Base-by-base conservation (phyloP, 2,888 invertebrate species). In the Megalurothrips usitatus region DNA sequence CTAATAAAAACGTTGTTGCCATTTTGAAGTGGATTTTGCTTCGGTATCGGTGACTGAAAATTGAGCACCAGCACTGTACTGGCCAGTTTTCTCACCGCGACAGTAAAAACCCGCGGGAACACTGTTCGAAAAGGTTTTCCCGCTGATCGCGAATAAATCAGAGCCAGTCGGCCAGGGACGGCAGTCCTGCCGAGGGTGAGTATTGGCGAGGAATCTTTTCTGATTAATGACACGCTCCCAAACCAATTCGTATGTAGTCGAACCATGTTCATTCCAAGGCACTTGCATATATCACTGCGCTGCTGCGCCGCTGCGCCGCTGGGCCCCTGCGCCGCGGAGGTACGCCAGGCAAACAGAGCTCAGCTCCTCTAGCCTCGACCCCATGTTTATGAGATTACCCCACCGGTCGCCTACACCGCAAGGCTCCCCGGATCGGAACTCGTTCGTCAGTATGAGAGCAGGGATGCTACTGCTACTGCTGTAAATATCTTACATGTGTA, bases 321-420 rank as follows among this genome's bases (percentile, higher is more conserved):
- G n/a, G n/a, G n/a, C n/a, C n/a, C n/a, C n/a, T n/a, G n/a, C n/a
- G n/a, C n/a, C n/a, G n/a, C n/a, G n/a, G n/a, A n/a, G n/a, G n/a
- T n/a, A n/a, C n/a, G n/a, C n/a, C n/a, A n/a, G n/a, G n/a, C 58
- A 58, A 58, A 58, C 58, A 43, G 34, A 43, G 34, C 34, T 58
- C 58, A 58, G 19, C 58, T 58, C 58, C 19, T 43, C 34, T 19
- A 58, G 58, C 58, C 23, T 75, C 68, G 68, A 75, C 68, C 68
- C 68, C 68, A 75, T 75, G 68, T 75, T 75, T 75, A 75, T 75
- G 68, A 26, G 68, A 75, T 75, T 75, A 75, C 68, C 26, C 68
- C 68, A 75, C 68, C 68, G 68, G 68, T 75, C 68, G 23, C 68
- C 23, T 75, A 75, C 68, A 75, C 68, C 10, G 68, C 68, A 12